phyloP scores from a whole-genome alignment of 2,797 vertebrate genomes.

The Gouania willdenowi region DNA sequence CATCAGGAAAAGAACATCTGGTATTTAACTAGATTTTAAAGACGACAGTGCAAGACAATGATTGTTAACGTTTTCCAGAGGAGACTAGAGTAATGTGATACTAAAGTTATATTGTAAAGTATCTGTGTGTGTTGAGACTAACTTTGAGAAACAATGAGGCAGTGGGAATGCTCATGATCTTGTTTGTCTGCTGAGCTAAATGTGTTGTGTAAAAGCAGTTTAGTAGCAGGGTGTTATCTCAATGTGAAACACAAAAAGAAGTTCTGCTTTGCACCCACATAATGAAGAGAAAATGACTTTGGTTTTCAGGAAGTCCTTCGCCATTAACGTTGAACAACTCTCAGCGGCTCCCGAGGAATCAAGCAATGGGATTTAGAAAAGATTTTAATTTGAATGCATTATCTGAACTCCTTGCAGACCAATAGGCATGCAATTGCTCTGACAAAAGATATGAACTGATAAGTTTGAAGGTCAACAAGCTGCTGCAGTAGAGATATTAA shows the following conservation, averaged over 20 bases:
- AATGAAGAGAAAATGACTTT: constrained; percentile 71
- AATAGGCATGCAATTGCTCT: constrained; percentile 59
- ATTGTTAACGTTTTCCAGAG: no score
- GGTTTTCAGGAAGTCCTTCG: constrained; percentile 74
- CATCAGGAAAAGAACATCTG: no score
- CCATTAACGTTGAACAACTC: constrained; percentile 70
- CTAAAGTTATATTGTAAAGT: no score
- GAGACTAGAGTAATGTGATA: no score
- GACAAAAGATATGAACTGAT: constrained; percentile 70
- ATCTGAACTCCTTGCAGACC: constrained; percentile 69
- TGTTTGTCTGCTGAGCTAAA: constrained; percentile 13
- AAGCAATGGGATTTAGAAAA: constrained; percentile 73
- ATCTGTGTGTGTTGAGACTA: no score
- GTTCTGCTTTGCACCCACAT: constrained; percentile 62
- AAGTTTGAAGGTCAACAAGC: constrained; percentile 77
- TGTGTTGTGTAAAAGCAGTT: constrained; percentile 29
- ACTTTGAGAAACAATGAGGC: no score
- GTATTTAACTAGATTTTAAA: no score
- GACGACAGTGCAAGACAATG: no score
- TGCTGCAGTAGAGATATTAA: constrained; percentile 62
- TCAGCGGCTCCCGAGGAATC: constrained; percentile 75
- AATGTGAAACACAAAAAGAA: constrained; percentile 53
- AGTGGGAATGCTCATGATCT: constrained; percentile 6
- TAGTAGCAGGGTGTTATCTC: constrained; percentile 45
- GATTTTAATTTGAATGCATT: constrained; percentile 78